These are phyloP conservation scores for Phalacrocorax aristotelis DNA, from an alignment of 2,113 vertebrate species.

Conservation along the genomic window DNA sequence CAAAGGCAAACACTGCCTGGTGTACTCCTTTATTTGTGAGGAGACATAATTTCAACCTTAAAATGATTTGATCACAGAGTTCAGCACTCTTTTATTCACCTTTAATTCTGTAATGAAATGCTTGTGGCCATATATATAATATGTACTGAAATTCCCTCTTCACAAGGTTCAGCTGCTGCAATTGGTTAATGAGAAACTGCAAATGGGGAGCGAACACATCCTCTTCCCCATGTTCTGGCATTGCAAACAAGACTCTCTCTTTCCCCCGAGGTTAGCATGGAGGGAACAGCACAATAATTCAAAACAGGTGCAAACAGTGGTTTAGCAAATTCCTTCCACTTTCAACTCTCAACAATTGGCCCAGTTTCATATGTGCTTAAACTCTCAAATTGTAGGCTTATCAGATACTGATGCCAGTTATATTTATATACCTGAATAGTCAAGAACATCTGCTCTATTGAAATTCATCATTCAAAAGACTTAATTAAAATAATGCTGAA, in stretches of 20 bases:
- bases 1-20: not conserved
- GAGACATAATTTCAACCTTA: not conserved
- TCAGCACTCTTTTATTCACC: not conserved
- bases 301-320: slow-evolving; percentile 22
- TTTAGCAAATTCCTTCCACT: slow-evolving; percentile 37
- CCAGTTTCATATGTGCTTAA: slow-evolving; percentile 8
- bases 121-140: not conserved
- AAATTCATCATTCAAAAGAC: slow-evolving; percentile 50
- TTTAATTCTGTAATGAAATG: not conserved
- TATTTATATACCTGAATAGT: slow-evolving; percentile 68
- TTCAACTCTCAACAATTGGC: slow-evolving; percentile 32
- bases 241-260: not conserved
- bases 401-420: slow-evolving; percentile 8
- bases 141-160: not conserved
- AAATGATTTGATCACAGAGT: not conserved
- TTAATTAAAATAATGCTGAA: slow-evolving; percentile 69
- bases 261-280: not conserved
- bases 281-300: slow-evolving; percentile 24
- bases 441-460: slow-evolving; percentile 63
- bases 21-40: not conserved
- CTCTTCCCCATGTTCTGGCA: not conserved
- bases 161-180: not conserved
- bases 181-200: not conserved
- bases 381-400: slow-evolving; percentile 42
- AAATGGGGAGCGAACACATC: not conserved